A percentile compares a stretch with the other conserved stretches of the same genome.
These are phyloP conservation scores for Ectobius pallidus DNA, from an alignment of 2,888 invertebrate species.

Conservation along the genomic window DNA sequence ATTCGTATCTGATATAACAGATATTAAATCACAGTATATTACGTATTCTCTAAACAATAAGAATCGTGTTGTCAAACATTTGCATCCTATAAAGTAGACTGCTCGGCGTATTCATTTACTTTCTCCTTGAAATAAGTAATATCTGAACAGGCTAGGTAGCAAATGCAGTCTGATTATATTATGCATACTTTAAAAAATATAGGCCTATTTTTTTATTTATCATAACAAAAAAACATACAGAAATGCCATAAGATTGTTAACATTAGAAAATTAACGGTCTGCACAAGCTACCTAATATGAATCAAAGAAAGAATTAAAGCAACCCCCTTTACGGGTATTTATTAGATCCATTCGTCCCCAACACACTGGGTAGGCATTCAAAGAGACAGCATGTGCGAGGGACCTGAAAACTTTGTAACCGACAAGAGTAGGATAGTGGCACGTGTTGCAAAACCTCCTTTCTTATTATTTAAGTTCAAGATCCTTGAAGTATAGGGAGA, in stretches of 20 bases:
- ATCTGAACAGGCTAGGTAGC: too few species aligned
- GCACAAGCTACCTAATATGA: not conserved
- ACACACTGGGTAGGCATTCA: not conserved
- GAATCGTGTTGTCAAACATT: too few species aligned
- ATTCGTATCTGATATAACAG: too few species aligned
- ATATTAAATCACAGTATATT: too few species aligned
- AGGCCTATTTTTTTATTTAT: too few species aligned
- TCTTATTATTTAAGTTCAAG: not conserved
- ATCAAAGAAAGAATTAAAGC: not conserved
- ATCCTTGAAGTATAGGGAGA: not conserved
- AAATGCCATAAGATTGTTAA: not conserved
- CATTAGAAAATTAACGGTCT: constrained; percentile 17
- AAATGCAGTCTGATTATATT: too few species aligned
- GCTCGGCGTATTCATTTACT: too few species aligned
- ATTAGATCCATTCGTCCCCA: not conserved
- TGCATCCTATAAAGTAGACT: too few species aligned
- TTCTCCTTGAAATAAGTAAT: too few species aligned
- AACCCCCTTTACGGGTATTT: not conserved
- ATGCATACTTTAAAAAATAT: too few species aligned
- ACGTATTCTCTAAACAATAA: too few species aligned
- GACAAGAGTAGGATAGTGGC: not conserved
- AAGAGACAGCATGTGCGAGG: not conserved
- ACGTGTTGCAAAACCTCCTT: constrained; percentile 20
- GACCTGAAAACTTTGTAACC: not conserved
- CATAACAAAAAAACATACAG: too few species aligned